Base-by-base conservation (phyloP, 2,888 invertebrate genomes). In the Diadegma fenestrale region DNA sequence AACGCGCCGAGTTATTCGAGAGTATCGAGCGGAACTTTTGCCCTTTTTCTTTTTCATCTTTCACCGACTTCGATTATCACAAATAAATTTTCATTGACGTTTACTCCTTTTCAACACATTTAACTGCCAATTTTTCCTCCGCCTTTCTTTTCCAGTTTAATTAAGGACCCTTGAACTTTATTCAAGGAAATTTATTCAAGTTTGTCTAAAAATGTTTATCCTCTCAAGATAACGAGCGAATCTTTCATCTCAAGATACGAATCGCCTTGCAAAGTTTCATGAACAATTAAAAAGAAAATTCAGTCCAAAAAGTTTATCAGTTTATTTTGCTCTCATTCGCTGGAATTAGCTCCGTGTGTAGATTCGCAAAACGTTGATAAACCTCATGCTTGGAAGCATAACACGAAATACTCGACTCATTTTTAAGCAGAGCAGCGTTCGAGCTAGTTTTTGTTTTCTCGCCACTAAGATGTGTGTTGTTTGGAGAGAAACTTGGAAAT, bases 1-100 rank as follows among this genome's bases (percentile, higher is more conserved):
- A 88, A 87, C 81, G 83, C 85, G 73, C 73, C 80, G 83, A 82
- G 82, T 82, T 77, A 71, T 58, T 54, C 71, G 64, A 33, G 80
- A 77, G 72, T 82, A 85, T 85, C 85, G 85, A 80, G 51, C 80
- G 54, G 54, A 73, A 77, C 19, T 61, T 54, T 76, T 68, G 26
- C 30, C 58, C 17, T 66, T 58, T 73, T 30, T 43, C 33, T 45
- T 54, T 58, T 22, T 30, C 45, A 73, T 58, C 26, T 58, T 72
- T 68, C 61, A 64, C 58, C 12, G 33, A 66, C n/a, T 54, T 19
- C 75, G 2, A 75, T 48, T n/a, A 75, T 75, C 58, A 26, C 58
- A 58, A 58, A 58, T 58, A 63, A 14, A 37, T 77, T 26, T 58
- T 73, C 58, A 43, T 73, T 26, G 64, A 45, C 17, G 71, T 26